Evolutionary conservation across 2,888 invertebrate species (phyloP).

Genomic region (Dryococelus australis): DNA sequence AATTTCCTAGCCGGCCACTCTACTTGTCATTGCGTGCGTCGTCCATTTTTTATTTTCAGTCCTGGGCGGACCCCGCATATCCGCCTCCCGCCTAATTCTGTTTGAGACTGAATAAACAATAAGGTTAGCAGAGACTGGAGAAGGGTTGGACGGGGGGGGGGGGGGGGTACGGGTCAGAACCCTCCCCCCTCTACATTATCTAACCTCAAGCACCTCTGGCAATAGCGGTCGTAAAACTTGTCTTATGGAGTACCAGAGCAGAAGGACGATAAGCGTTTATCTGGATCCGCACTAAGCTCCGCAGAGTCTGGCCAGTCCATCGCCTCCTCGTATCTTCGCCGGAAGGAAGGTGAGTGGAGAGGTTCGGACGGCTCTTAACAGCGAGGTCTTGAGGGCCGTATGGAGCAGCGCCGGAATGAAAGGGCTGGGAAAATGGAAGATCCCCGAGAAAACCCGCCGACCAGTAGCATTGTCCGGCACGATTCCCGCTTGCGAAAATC

Average conservation of each 20-base stretch:
- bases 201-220: too few relatives aligned
- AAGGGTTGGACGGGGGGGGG: neutral
- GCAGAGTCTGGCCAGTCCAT: too few relatives aligned
- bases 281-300: neutral
- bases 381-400: too few relatives aligned
- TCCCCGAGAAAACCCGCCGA: too few relatives aligned
- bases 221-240: neutral
- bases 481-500: too few relatives aligned
- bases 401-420: too few relatives aligned
- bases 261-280: neutral
- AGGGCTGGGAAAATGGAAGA: too few relatives aligned
- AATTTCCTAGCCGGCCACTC: neutral
- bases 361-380: too few relatives aligned
- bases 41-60: neutral
- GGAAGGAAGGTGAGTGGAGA: too few relatives aligned
- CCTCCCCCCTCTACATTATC: too few relatives aligned
- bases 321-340: too few relatives aligned
- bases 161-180: neutral
- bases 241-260: neutral
- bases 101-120: constrained; percentile 5
- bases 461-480: too few relatives aligned
- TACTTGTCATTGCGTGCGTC: neutral
- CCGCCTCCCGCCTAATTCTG: neutral
- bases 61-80: neutral
- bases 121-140: neutral